Evolutionary conservation across 2,888 invertebrate species (phyloP).

Genomic region (Mechanitis mazaeus): DNA sequence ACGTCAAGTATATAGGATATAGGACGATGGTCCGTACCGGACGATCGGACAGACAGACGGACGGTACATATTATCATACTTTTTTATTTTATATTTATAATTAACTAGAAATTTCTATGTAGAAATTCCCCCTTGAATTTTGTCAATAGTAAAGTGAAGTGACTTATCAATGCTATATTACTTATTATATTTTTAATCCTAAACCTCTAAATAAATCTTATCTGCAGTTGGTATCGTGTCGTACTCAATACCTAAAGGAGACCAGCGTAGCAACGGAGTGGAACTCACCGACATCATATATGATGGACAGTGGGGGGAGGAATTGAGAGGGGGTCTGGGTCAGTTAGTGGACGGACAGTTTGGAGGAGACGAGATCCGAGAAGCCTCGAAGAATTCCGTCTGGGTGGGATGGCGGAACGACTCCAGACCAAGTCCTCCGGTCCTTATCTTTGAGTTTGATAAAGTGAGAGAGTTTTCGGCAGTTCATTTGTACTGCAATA

Average conservation of each 20-base stretch:
- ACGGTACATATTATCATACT: neutral
- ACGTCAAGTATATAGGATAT: no score
- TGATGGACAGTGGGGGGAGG: slow-evolving; percentile 88
- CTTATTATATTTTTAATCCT: slow-evolving; percentile 1
- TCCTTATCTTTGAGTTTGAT: slow-evolving; percentile 89
- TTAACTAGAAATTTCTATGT: neutral
- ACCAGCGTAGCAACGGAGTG: slow-evolving; percentile 85
- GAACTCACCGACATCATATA: slow-evolving; percentile 90
- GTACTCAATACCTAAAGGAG: slow-evolving; percentile 93
- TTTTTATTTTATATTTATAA: neutral
- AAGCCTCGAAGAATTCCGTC: slow-evolving; percentile 78
- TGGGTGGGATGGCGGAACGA: slow-evolving; percentile 96
- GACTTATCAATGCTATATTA: neutral
- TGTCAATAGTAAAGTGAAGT: neutral
- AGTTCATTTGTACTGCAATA: slow-evolving; percentile 89
- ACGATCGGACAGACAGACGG: no score
- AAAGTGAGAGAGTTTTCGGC: slow-evolving; percentile 90
- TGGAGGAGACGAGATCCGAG: slow-evolving; percentile 82
- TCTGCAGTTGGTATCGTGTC: slow-evolving; percentile 85
- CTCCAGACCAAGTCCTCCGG: slow-evolving; percentile 78
- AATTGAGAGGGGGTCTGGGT: slow-evolving; percentile 86
- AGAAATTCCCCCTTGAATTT: neutral
- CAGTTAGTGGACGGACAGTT: slow-evolving; percentile 89
- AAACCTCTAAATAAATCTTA: slow-evolving; percentile 3
- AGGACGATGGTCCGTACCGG: no score